These are phyloP conservation scores for Trissolcus japonicus DNA, from an alignment of 2,888 invertebrate genomes.

Conservation along the genomic window DNA sequence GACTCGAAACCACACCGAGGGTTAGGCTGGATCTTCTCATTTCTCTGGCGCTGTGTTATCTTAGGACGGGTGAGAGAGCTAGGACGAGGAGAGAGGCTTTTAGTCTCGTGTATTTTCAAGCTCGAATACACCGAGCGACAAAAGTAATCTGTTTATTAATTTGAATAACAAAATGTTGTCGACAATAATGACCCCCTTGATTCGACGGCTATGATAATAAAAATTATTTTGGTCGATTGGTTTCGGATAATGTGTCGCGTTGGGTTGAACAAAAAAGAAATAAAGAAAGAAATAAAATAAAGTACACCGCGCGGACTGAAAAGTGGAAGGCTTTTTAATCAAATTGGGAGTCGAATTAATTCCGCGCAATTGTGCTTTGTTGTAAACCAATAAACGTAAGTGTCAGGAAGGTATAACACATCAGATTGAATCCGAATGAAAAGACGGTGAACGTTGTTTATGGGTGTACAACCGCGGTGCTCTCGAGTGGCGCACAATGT, in stretches of 20 bases:
- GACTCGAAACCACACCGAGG: too few species aligned
- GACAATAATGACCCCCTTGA: not conserved
- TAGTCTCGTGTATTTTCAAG: too few species aligned
- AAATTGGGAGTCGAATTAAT: constrained; percentile 51
- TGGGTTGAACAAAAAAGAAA: not conserved
- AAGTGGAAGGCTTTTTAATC: constrained; percentile 42
- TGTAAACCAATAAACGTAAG: constrained; percentile 47
- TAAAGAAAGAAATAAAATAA: constrained; percentile 17
- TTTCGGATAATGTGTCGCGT: not conserved
- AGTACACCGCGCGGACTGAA: constrained; percentile 20
- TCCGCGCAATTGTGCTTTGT: constrained; percentile 44
- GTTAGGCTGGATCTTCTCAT: too few species aligned
- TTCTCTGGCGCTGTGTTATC: too few species aligned
- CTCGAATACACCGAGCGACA: too few species aligned
- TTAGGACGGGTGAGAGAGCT: too few species aligned
- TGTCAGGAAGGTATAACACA: constrained; percentile 37
- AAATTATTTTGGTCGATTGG: constrained; percentile 33
- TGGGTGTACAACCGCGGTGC: constrained; percentile 37
- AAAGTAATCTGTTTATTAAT: too few species aligned
- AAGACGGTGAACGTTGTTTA: constrained; percentile 53
- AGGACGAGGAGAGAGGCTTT: too few species aligned
- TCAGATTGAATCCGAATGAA: constrained; percentile 41
- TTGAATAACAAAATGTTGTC: constrained; percentile 1
- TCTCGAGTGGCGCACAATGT: constrained; percentile 16
- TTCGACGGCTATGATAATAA: constrained; percentile 4